Conservation (phyloP, 2,888 invertebrate species). For the Ethmia dodecea region DNA sequence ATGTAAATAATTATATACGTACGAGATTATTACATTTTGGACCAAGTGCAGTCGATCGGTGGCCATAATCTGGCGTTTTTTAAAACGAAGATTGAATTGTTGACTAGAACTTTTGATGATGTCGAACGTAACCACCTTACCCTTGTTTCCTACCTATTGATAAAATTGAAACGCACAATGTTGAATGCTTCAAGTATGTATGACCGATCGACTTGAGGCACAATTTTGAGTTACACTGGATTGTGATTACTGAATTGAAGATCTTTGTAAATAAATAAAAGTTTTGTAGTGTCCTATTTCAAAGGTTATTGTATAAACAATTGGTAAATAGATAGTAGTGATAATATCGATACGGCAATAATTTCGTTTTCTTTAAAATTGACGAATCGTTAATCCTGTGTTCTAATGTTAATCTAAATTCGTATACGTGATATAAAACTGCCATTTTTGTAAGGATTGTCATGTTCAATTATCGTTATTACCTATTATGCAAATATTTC, state of each 20-base stretch:
- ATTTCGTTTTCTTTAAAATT: slow-evolving; percentile 34
- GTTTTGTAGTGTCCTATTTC: slow-evolving; percentile 29
- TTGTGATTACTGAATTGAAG: slow-evolving; percentile 30
- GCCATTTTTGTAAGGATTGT: slow-evolving; percentile 62
- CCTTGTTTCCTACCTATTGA: too few relatives aligned
- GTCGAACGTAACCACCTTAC: too few relatives aligned
- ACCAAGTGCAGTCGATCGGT: slow-evolving; percentile 68
- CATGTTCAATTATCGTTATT: slow-evolving; percentile 32
- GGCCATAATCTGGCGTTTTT: slow-evolving; percentile 21
- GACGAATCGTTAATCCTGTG: slow-evolving; percentile 33
- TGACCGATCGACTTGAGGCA: slow-evolving; percentile 44
- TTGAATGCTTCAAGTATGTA: slow-evolving; percentile 24
- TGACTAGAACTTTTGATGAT: too few relatives aligned
- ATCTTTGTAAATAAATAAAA: slow-evolving; percentile 38
- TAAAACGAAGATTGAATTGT: too few relatives aligned
- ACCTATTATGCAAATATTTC: too few relatives aligned
- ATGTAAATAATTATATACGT: slow-evolving; percentile 34
- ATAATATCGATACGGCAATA: slow-evolving; percentile 52
- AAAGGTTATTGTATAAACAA: slow-evolving; percentile 25
- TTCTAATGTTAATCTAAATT: slow-evolving; percentile 48
- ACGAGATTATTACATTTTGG: slow-evolving; percentile 51
- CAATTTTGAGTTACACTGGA: slow-evolving; percentile 33
- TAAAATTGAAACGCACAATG: slow-evolving; percentile 38
- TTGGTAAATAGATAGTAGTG: slow-evolving; percentile 9
- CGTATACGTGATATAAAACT: slow-evolving; percentile 69